A percentile compares a stretch with the other conserved stretches of the same genome.
These are phyloP conservation scores for Eubucco bourcierii DNA, from an alignment of 2,113 vertebrate genomes.

Conservation along the genomic window DNA sequence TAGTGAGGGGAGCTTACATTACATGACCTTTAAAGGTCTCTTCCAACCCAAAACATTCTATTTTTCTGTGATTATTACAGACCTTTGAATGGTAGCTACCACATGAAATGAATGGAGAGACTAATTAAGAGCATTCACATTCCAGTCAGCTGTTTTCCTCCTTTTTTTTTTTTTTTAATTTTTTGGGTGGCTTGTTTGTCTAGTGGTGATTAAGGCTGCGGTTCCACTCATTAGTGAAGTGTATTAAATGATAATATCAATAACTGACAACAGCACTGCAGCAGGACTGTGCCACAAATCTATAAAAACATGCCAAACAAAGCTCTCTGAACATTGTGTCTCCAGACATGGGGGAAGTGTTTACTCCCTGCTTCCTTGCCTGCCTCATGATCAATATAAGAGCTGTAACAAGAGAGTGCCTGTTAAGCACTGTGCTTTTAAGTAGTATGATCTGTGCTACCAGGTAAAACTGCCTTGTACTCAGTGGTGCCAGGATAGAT, in stretches of 20 bases:
- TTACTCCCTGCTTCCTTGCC: neutral
- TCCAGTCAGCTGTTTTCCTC: neutral
- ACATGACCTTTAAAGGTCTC: neutral
- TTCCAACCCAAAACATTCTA: neutral
- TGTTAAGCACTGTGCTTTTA: neutral
- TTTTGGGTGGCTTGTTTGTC: neutral
- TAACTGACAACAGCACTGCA: constrained; percentile 4
- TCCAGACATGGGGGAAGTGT: neutral
- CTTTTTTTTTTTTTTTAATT: too few relatives aligned
- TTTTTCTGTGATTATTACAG: neutral
- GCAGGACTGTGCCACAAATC: constrained; percentile 21
- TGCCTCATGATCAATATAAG: neutral
- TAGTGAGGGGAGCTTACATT: neutral
- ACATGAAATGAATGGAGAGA: neutral
- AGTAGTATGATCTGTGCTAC: neutral
- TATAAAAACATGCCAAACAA: neutral
- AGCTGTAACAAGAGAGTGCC: neutral
- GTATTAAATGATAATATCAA: constrained; percentile 22
- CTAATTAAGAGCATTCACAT: neutral
- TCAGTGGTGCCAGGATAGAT: neutral
- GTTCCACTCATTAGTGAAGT: constrained; percentile 31
- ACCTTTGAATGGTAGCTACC: neutral
- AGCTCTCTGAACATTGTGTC: neutral
- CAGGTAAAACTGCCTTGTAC: neutral
- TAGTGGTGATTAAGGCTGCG: neutral